Evolutionary conservation across 2,888 invertebrate genomes (phyloP).

Genomic region (Nematopogon swammerdamellus): DNA sequence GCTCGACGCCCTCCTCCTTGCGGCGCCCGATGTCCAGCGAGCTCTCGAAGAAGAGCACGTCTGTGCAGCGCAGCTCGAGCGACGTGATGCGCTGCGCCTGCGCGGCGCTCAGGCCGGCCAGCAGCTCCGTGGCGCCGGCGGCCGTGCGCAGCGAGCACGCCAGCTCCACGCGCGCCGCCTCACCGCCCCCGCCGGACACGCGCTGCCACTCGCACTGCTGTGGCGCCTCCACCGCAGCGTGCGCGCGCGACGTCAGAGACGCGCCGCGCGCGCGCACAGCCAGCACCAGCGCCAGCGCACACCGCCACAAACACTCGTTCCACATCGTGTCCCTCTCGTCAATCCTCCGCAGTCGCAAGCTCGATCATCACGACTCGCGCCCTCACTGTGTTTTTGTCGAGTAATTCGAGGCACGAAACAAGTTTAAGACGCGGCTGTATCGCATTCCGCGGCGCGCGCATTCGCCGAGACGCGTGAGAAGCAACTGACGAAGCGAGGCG

Average conservation of each 20-base stretch:
- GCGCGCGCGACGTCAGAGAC: slow-evolving; percentile 47
- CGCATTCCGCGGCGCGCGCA: slow-evolving; percentile 20
- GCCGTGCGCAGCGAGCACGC: slow-evolving; percentile 65
- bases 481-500: slow-evolving; percentile 18
- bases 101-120: slow-evolving; percentile 59
- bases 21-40: slow-evolving; percentile 58
- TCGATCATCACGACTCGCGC: background rate
- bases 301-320: slow-evolving; percentile 29
- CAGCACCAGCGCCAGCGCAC: slow-evolving; percentile 8
- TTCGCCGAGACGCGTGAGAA: slow-evolving; percentile 28
- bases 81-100: slow-evolving; percentile 69
- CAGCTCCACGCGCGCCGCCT: slow-evolving; percentile 56
- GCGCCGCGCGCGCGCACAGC: slow-evolving; percentile 32
- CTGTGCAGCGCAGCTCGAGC: slow-evolving; percentile 67
- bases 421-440: background rate
- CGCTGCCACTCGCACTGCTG: slow-evolving; percentile 72
- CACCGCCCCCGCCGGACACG: slow-evolving; percentile 49
- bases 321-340: background rate
- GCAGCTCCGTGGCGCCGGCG: slow-evolving; percentile 62
- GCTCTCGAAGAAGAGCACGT: slow-evolving; percentile 70
- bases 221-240: slow-evolving; percentile 55
- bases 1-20: slow-evolving; percentile 52
- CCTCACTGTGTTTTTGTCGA: background rate
- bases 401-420: background rate
- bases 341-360: background rate